A percentile compares a stretch with the other conserved stretches of the same genome.
These are phyloP conservation scores for Agrypnia vestita DNA, from an alignment of 1,140 invertebrate species.

Conservation along the genomic window DNA sequence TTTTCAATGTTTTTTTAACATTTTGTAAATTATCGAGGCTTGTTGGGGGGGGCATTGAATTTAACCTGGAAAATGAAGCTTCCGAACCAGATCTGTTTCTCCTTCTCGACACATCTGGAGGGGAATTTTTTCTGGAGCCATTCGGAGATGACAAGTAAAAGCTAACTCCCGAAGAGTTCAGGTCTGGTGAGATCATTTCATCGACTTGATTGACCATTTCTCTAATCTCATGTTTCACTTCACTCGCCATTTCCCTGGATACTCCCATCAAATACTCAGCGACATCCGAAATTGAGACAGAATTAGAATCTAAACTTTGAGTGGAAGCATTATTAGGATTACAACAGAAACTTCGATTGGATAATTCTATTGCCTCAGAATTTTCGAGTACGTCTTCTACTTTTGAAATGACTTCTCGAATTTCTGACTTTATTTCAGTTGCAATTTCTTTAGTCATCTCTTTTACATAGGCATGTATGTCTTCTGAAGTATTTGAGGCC, in stretches of 20 bases:
- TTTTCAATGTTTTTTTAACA: conserved; percentile 64
- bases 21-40: conserved; percentile 54
- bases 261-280: conserved; percentile 84
- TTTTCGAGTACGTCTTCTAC: conserved; percentile 85
- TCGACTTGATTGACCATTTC: conserved; percentile 82
- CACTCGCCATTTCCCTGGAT: conserved; percentile 84
- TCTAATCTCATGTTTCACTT: conserved; percentile 84
- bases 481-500: conserved; percentile 76
- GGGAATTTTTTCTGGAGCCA: conserved; percentile 67
- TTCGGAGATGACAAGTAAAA: conserved; percentile 57
- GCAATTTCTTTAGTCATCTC: conserved; percentile 85
- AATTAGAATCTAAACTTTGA: conserved; percentile 73
- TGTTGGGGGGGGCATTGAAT: conserved; percentile 31
- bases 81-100: conserved; percentile 70
- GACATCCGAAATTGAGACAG: conserved; percentile 81
- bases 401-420: conserved; percentile 84
- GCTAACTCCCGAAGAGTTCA: conserved; percentile 55
- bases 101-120: conserved; percentile 66
- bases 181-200: conserved; percentile 78
- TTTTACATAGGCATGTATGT: conserved; percentile 82
- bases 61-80: conserved; percentile 44
- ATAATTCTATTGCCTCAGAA: conserved; percentile 71
- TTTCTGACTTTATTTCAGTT: conserved; percentile 87
- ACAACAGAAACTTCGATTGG: conserved; percentile 68
- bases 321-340: conserved; percentile 63